Evolutionary conservation across 2,797 vertebrate species (phyloP).

Genomic region (Melanotaenia pygmaea): DNA sequence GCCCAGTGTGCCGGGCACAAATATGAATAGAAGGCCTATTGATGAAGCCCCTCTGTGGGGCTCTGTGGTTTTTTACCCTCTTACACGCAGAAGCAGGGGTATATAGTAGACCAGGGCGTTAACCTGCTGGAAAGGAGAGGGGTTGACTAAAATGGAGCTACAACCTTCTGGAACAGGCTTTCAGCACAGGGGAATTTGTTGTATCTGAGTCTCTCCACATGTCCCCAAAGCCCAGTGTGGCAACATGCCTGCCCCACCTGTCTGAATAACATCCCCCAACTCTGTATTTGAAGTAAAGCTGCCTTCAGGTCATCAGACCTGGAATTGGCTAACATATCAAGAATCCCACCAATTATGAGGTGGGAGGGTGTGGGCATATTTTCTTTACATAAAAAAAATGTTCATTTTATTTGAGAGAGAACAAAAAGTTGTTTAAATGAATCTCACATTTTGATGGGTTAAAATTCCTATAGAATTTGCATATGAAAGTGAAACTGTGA

Average conservation of each 20-base stretch:
- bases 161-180: slow-evolving; percentile 20
- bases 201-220: slow-evolving; percentile 27
- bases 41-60: slow-evolving; percentile 70
- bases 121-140: slow-evolving; percentile 46
- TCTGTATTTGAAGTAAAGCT: slow-evolving; percentile 31
- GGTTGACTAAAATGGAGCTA: slow-evolving; percentile 36
- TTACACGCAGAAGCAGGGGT: slow-evolving; percentile 49
- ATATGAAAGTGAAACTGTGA: not conserved
- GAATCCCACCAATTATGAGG: slow-evolving; percentile 31
- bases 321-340: slow-evolving; percentile 38
- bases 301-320: slow-evolving; percentile 29
- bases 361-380: slow-evolving; percentile 26
- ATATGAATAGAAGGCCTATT: slow-evolving; percentile 75
- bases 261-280: slow-evolving; percentile 45
- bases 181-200: slow-evolving; percentile 35
- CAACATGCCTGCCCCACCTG: slow-evolving; percentile 50
- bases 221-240: slow-evolving; percentile 26
- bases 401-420: not conserved
- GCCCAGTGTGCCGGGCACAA: slow-evolving; percentile 61
- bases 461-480: slow-evolving; percentile 17
- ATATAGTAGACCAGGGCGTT: slow-evolving; percentile 51
- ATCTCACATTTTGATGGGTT: slow-evolving; percentile 1
- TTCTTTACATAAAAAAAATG: slow-evolving; percentile 15
- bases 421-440: slow-evolving; percentile 21
- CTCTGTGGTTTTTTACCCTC: slow-evolving; percentile 70